Evolutionary conservation across 2,888 invertebrate species (phyloP), one percentile per base, ranked within the genome.

Genomic region (Clepsis dumicolana): DNA sequence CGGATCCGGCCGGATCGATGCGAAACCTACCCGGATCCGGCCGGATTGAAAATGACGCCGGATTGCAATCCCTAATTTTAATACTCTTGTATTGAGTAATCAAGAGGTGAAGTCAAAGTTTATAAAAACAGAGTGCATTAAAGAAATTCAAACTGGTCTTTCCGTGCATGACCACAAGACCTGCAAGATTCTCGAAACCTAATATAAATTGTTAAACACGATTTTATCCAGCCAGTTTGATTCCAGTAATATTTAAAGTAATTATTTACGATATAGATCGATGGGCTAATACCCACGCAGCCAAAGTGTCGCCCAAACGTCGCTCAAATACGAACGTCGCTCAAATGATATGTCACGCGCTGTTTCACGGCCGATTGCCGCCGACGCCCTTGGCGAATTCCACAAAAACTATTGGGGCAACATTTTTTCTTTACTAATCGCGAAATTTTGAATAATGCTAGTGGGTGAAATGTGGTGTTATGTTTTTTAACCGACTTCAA

Each of bases 271-370:
- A 75, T 63, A 53, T 50, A 63, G 78, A 84, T 84, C 77, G 81
- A 81, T 80, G 78, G 74, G 73, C 74, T 86, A 80, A 85, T 84
- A 77, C 77, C 73, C 48, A 10, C 44, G 12, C 57, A 52, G 24
- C 25, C 25, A 29, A 27, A 62, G 54, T 41, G 29, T 50, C 27
- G 60, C 53, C 53, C 48, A 65, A 41, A 80, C 82, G 84, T 85
- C 84, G 84, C 77, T 80, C 77, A 78, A 50, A 80, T 80, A 80
- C 76, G 82, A 77, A 79, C 78, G 75, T 71, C 72, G 74, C 78
- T 78, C 86, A 88, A 90, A 91, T 90, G 91, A 90, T 88, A 93
- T 89, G 93, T 91, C 93, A 86, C 78, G 88, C 85, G 84, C 82
- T 86, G 88, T 93, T 93, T 88, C 89, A 91, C 88, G 91, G 86